Base-by-base conservation (phyloP, 2,113 vertebrate genomes). In the Brienomyrus longianalis region DNA sequence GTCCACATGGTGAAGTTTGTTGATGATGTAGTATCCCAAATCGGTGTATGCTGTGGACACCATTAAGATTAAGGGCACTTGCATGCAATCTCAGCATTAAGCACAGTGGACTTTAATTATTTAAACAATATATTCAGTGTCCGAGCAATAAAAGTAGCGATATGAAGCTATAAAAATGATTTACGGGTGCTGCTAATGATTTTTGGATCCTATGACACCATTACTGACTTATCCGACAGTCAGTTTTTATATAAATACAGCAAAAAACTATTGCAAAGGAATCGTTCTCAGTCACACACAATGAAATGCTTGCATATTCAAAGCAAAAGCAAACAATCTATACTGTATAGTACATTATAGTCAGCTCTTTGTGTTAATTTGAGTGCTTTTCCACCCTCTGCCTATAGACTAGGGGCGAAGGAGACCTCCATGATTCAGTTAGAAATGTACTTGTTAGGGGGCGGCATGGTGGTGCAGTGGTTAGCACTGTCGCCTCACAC, bases 1-100 rank as follows among this genome's bases (percentile, higher is more conserved):
- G 59, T 99, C 97, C 96, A 99, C 98, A 90, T 99, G 98, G 95
- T 99, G 98, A 91, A 99, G 97, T 91, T 99, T 99, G 93, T 99
- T 99, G 94, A 99, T 99, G 91, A 99, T 98, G 94, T 99, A 99
- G 95, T 99, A 99, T 31, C 98, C 98, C 91, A 98, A 90, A 88
- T 97, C 96, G 0, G 97, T 98, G 87, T 97, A 98, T 0, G 98
- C 98, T 99, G 92, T 13, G 90, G 91, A 84, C 0, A 91, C 56
- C 66, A 93, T 89, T 6, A 43, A 88, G 77, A 48, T 62, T 54
- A 83, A 92, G 47, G 23, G 39, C 62, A 89, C 23, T 9, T 74
- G 35, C 1, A 11, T 15, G 9, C 4, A 74, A 74, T 39, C 27
- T 77, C 70, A 77, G 31, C 15, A 80, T 6, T 15, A 80, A 43